Percentiles rank a stretch among this genome's conserved stretches.
Conservation (phyloP, 2,888 invertebrate genomes). For the Blomia tropicalis region DNA sequence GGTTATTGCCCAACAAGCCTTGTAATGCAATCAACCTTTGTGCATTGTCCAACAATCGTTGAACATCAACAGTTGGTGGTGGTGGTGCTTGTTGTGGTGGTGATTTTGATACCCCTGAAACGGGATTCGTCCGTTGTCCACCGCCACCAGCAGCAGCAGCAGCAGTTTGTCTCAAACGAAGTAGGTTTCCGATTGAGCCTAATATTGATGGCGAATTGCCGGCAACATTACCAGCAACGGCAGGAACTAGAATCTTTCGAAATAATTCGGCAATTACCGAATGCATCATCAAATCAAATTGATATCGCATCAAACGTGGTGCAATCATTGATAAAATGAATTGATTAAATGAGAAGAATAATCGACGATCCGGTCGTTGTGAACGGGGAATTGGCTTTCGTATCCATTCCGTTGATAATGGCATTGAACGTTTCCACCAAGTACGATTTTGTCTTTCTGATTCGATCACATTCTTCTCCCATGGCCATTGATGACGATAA, state of each 20-base stretch:
- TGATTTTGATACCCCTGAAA: background rate
- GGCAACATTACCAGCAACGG: background rate
- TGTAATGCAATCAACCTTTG: slow-evolving; percentile 17
- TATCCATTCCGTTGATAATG: too few species aligned
- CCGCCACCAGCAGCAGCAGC: background rate
- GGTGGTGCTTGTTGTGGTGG: background rate
- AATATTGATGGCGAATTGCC: background rate
- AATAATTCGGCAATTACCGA: slow-evolving; percentile 24
- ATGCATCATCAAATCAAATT: slow-evolving; percentile 26
- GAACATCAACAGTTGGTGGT: slow-evolving; percentile 14
- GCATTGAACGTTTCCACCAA: too few species aligned
- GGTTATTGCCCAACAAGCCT: slow-evolving; percentile 11
- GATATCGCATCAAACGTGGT: slow-evolving; percentile 24
- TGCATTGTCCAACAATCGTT: slow-evolving; percentile 16
- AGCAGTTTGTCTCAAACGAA: background rate
- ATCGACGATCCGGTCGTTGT: slow-evolving; percentile 18
- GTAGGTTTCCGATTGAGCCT: background rate
- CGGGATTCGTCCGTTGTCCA: too few species aligned
- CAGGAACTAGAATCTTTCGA: slow-evolving; percentile 23
- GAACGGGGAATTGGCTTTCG: background rate
- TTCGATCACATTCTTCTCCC: too few species aligned
- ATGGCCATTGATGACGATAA: too few species aligned
- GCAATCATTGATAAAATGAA: slow-evolving; percentile 24
- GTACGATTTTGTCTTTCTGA: too few species aligned
- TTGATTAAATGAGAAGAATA: slow-evolving; percentile 24